Percentiles rank a stretch among this genome's conserved stretches.
phyloP scores from a whole-genome alignment of 2,888 invertebrate species.

The Mycalesis mineus region DNA sequence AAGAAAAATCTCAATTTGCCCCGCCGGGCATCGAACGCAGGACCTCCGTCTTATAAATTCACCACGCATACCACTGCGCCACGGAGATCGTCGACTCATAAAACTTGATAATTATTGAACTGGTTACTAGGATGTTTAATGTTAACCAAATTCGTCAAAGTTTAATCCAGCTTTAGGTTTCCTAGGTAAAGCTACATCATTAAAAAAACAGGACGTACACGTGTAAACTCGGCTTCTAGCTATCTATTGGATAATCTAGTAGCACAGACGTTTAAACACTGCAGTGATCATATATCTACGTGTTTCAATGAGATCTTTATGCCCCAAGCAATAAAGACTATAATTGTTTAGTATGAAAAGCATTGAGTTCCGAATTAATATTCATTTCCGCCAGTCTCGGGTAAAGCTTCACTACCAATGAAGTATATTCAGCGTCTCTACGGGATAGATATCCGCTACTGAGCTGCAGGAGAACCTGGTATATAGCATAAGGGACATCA shows the following conservation, averaged over 20 bases:
- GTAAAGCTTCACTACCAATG: conserved; percentile 20
- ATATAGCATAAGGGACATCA: background rate
- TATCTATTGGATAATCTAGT: conserved; percentile 47
- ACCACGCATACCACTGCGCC: too few relatives aligned
- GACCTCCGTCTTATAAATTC: too few relatives aligned
- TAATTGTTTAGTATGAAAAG: background rate
- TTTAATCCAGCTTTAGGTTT: too few relatives aligned
- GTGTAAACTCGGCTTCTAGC: conserved; percentile 34
- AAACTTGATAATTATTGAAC: too few relatives aligned
- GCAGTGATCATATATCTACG: conserved; percentile 20
- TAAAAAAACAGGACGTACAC: conserved; percentile 5
- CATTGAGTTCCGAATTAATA: conserved; percentile 16
- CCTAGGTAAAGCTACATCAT: background rate
- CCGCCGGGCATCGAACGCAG: too few relatives aligned
- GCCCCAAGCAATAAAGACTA: background rate
- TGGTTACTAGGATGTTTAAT: too few relatives aligned
- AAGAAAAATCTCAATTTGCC: too few relatives aligned
- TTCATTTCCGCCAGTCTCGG: conserved; percentile 20
- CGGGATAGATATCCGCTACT: conserved; percentile 4
- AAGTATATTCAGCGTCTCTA: conserved; percentile 14
- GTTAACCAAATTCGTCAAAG: too few relatives aligned
- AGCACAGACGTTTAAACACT: conserved; percentile 42
- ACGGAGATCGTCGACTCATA: too few relatives aligned
- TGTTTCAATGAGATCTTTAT: background rate
- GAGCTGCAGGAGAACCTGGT: background rate